Evolutionary conservation across 2,113 vertebrate species (phyloP), one percentile per base, ranked within the genome.

Genomic region (Toxostoma redivivum): DNA sequence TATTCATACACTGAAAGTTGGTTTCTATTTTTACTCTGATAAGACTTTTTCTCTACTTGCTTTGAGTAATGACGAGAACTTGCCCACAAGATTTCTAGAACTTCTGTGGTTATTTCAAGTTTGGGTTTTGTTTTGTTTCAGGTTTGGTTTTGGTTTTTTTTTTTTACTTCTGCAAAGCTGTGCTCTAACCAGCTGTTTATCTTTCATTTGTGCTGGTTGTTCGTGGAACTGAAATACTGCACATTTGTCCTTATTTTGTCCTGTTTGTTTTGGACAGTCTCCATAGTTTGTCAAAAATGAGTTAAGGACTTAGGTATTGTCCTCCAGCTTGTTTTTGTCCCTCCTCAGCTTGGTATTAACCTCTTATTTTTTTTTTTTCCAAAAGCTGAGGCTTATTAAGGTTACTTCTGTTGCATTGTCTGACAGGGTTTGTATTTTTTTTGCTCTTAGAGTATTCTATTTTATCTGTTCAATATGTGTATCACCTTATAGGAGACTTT

Each of bases 261-360:
- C 24, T 95, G 53, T 94, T 94, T 96, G 65, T 45, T 90, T 94
- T 94, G 92, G 95, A 85, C 47, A 48, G 4, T 71, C 38, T 74
- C 38, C 38, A 8, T 42, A 15, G 4, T 87, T 84, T 84, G 51
- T 58, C 61, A 81, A 23, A 84, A 76, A 53, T 71, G 3, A 72
- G 60, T 84, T 62, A 56, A 82, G 50, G 58, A 47, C 62, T 81
- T 83, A 0, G 5, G 12, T 60, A 48, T 66, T 1, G 0, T 85
- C 48, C 82, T 86, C 56, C 56, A 69, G 8, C 62, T 86, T 88
- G 40, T 64, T 86, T 94, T 92, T 86, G 2, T 44, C 37, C 87
- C 19, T 74, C 8, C 21, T 86, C 58, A 62, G 60, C 44, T 71
- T 51, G 13, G 2, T 56, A 13, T 58, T 73, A 57, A 23, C 24